These are phyloP conservation scores for honey bee (Apis mellifera) DNA, from an alignment of 1,140 invertebrate genomes.

Conservation along the genomic window Amel_HAv3.1 CM009942.2:8360501-8361000, in stretches of 20 bases:
- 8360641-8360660: not conserved
- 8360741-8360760: slow-evolving; percentile 38
- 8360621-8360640: not conserved
- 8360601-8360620: no score
- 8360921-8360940: no score
- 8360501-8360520: not conserved
- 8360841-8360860: not conserved
- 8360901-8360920: no score
- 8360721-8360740: not conserved
- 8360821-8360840: not conserved
- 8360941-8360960: no score
- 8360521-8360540: not conserved
- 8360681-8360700: not conserved
- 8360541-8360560: not conserved
- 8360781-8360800: slow-evolving; percentile 7
- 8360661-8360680: not conserved
- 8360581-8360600: slow-evolving; percentile 20
- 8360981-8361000: no score
- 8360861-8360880: not conserved
- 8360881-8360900: not conserved
- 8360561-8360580: slow-evolving; percentile 19
- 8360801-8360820: not conserved
- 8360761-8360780: not conserved
- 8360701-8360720: not conserved
- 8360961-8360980: no score